Conservation (phyloP, 2,888 invertebrate genomes). For the Heterodera filipjevi region DNA sequence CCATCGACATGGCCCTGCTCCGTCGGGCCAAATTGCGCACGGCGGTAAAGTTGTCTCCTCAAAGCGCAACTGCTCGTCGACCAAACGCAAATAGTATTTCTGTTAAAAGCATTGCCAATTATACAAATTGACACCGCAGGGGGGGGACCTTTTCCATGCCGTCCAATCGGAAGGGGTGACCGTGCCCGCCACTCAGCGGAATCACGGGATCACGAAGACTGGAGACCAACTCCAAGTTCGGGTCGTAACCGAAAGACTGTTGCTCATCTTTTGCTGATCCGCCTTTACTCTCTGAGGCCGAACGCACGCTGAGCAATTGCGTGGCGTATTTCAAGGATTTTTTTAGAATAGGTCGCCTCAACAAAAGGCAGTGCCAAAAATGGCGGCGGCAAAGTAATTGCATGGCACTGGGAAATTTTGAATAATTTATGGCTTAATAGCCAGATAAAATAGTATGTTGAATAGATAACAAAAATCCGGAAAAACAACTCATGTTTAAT, state of each 20-base stretch:
- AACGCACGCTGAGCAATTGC: background rate
- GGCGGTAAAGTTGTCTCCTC: slow-evolving; percentile 35
- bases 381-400: background rate
- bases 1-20: slow-evolving; percentile 41
- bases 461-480: too few species aligned
- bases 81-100: slow-evolving; percentile 25
- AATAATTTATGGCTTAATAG: too few species aligned
- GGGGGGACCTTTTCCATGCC: background rate
- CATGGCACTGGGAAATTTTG: background rate
- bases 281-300: background rate
- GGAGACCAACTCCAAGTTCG: slow-evolving; percentile 1
- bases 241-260: slow-evolving; percentile 1
- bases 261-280: background rate
- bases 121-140: background rate
- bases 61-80: slow-evolving; percentile 37
- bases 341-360: background rate
- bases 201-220: background rate
- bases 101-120: background rate
- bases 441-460: too few species aligned
- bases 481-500: too few species aligned
- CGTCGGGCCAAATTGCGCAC: slow-evolving; percentile 39
- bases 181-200: background rate
- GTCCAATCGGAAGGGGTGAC: background rate
- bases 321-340: too few species aligned
- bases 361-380: background rate